Conservation (phyloP, 2,888 invertebrate genomes). For the Dorcus parallelipipedus region DNA sequence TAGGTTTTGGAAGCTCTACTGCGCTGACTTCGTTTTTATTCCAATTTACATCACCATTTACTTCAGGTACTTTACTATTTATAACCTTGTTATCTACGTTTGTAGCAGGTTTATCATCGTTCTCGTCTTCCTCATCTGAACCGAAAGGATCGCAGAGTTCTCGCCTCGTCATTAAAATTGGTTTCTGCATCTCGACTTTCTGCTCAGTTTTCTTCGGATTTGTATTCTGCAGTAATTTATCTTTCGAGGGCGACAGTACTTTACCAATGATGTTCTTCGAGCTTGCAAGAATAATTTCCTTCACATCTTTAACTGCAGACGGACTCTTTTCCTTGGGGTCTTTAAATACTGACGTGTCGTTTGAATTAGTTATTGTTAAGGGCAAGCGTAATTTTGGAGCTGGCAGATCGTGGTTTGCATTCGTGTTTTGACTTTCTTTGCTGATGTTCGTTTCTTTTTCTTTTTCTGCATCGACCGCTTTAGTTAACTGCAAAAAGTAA, state of each 20-base stretch:
- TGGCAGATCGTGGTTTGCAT: conserved; percentile 18
- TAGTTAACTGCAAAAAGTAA: neutral
- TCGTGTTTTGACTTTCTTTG: conserved; percentile 25
- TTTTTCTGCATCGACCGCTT: conserved; percentile 20
- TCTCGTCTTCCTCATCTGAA: conserved; percentile 76
- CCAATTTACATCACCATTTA: conserved; percentile 26
- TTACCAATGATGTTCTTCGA: conserved; percentile 71
- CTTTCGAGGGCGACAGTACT: conserved; percentile 72
- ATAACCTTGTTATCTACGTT: conserved; percentile 25
- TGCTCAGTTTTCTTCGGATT: conserved; percentile 45
- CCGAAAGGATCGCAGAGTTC: conserved; percentile 88
- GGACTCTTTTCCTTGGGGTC: conserved; percentile 50
- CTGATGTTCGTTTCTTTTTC: conserved; percentile 35
- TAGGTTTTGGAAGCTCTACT: conserved; percentile 43
- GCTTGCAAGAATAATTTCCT: conserved; percentile 65
- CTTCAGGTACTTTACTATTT: conserved; percentile 29
- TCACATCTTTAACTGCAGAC: conserved; percentile 65
- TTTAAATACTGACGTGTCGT: conserved; percentile 17
- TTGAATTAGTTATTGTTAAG: conserved; percentile 40
- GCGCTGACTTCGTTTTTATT: conserved; percentile 3
- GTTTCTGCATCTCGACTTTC: conserved; percentile 35
- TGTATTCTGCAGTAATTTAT: conserved; percentile 48
- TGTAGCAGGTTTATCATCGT: conserved; percentile 1
- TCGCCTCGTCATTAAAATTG: conserved; percentile 74
- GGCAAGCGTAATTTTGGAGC: conserved; percentile 40